These are phyloP conservation scores for Cryptoprocta ferox DNA, from an alignment of 2,797 vertebrate species.

Conservation along the genomic window DNA sequence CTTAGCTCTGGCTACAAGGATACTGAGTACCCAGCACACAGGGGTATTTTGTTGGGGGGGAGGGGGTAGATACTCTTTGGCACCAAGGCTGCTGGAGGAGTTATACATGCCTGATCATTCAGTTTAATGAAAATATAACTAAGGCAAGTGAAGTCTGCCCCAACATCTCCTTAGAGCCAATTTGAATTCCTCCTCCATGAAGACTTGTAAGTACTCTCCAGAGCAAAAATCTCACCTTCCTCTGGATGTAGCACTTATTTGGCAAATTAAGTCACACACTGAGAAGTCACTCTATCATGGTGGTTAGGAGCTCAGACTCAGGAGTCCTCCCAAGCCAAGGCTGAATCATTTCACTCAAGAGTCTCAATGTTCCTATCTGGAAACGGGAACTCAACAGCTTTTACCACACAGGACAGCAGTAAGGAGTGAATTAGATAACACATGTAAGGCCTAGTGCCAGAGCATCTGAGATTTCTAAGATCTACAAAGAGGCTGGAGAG, in stretches of 20 bases:
- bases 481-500: neutral
- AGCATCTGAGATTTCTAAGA: neutral
- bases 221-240: neutral
- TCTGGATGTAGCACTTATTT: neutral
- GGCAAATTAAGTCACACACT: neutral
- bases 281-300: neutral
- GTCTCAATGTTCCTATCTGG: neutral
- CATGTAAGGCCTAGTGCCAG: neutral
- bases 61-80: neutral
- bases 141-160: neutral
- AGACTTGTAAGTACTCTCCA: neutral
- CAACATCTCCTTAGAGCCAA: neutral
- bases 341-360: neutral
- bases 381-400: neutral
- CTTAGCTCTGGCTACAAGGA: neutral
- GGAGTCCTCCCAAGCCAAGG: neutral
- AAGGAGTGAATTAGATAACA: neutral
- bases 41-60: neutral
- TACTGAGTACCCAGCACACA: neutral
- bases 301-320: neutral
- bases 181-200: neutral
- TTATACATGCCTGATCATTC: neutral
- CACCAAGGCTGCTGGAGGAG: neutral
- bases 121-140: neutral
- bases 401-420: neutral